A percentile compares a stretch with the other conserved stretches of the same genome.
These are phyloP conservation scores for Trachythela sp. DNA, from an alignment of 64 coral and sea anemone species.

Conservation along the genomic window DNA sequence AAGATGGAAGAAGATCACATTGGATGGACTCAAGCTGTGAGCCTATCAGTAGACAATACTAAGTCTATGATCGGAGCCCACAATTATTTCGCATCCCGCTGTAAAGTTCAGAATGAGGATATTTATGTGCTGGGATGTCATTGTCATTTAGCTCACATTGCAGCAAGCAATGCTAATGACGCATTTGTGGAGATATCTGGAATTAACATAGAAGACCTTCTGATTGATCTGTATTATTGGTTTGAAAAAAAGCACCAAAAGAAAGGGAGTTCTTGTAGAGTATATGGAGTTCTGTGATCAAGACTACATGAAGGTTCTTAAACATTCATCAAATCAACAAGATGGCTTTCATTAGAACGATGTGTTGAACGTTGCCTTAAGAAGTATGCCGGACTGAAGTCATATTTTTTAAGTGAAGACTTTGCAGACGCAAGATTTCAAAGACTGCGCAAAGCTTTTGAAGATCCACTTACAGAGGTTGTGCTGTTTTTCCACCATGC, in stretches of 20 bases:
- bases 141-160: slow-evolving; percentile 32
- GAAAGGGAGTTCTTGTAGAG: not conserved
- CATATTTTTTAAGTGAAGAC: slow-evolving; percentile 22
- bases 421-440: not conserved
- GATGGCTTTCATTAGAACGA: slow-evolving; percentile 19
- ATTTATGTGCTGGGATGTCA: slow-evolving; percentile 30
- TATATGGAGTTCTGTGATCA: not conserved
- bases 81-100: slow-evolving; percentile 44
- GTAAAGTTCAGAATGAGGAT: not conserved
- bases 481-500: not conserved
- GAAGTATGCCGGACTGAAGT: slow-evolving; percentile 24
- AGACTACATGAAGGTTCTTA: slow-evolving; percentile 12
- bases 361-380: not conserved
- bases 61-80: slow-evolving; percentile 29
- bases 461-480: not conserved
- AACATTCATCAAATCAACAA: slow-evolving; percentile 15
- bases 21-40: slow-evolving; percentile 32
- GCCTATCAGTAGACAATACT: slow-evolving; percentile 50
- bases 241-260: slow-evolving; percentile 27
- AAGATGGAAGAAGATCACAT: slow-evolving; percentile 22
- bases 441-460: not conserved
- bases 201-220: slow-evolving; percentile 35
- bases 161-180: slow-evolving; percentile 19
- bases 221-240: slow-evolving; percentile 24
- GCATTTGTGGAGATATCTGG: slow-evolving; percentile 21